Conservation (phyloP, 2,113 vertebrate species). For the Acrocephalus arundinaceus region DNA sequence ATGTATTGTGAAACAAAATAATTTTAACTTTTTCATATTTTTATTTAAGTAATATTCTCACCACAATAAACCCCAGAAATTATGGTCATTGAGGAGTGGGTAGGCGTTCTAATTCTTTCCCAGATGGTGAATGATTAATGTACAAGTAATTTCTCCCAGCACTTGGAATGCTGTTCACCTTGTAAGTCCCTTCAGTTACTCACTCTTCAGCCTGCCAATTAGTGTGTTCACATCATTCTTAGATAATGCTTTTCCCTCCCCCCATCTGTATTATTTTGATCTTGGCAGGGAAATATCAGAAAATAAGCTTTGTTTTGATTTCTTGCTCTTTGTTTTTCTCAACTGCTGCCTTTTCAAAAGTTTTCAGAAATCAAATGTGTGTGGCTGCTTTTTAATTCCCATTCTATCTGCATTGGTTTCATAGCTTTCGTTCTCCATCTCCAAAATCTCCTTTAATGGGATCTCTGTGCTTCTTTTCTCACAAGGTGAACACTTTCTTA, state of each 20-base stretch:
- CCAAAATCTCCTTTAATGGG: not conserved
- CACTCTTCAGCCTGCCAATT: not conserved
- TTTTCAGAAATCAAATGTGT: not conserved
- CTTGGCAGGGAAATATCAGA: not conserved
- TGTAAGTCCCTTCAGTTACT: not conserved
- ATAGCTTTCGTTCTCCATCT: not conserved
- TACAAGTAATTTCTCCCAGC: slow-evolving; percentile 55
- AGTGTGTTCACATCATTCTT: not conserved
- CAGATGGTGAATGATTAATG: slow-evolving; percentile 60
- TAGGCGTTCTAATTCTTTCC: slow-evolving; percentile 61
- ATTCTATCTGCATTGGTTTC: not conserved
- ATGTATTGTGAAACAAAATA: not conserved
- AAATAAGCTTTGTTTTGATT: slow-evolving; percentile 11
- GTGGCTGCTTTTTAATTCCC: not conserved
- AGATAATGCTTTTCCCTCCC: not conserved
- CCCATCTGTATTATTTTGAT: not conserved
- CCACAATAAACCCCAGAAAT: not conserved
- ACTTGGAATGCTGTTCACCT: not conserved
- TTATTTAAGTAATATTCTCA: not conserved
- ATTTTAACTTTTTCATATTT: not conserved
- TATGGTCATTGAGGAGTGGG: not conserved
- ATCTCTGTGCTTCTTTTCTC: not conserved
- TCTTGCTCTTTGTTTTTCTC: not conserved
- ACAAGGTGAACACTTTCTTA: not conserved
- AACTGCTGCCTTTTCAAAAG: not conserved